These are phyloP conservation scores for Amphiprion ocellaris DNA, from an alignment of 2,113 vertebrate genomes.

Conservation along the genomic window DNA sequence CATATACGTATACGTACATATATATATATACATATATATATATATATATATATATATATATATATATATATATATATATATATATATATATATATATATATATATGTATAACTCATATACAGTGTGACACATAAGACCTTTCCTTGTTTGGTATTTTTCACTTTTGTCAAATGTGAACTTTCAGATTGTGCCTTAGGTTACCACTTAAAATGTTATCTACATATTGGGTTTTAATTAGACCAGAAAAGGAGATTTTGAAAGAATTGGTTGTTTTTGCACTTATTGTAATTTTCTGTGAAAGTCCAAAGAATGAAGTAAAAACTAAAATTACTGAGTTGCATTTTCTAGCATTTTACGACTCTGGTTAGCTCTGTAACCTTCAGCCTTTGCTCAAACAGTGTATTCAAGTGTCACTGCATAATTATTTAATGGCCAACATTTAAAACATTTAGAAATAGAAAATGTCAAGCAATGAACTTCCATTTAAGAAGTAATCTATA, in stretches of 20 bases:
- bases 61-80: too few relatives aligned
- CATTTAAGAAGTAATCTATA: slow-evolving; percentile 19
- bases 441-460: slow-evolving; percentile 16
- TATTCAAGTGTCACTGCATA: not conserved
- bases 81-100: too few relatives aligned
- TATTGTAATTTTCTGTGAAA: not conserved
- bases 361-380: not conserved
- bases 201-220: not conserved
- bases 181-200: not conserved
- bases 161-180: not conserved
- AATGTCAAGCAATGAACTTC: not conserved
- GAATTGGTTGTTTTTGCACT: not conserved
- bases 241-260: not conserved
- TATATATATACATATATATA: too few relatives aligned
- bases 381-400: not conserved
- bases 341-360: slow-evolving; percentile 9
- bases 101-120: not conserved
- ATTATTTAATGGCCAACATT: slow-evolving; percentile 21
- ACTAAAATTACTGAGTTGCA: not conserved
- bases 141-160: not conserved
- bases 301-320: not conserved
- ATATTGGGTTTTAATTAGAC: not conserved
- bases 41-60: too few relatives aligned
- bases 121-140: not conserved
- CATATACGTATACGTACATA: too few relatives aligned